Percentiles rank a stretch among this genome's conserved stretches.
Evolutionary conservation across 2,888 invertebrate genomes (phyloP).

Genomic region (Aspidiotus destructor): DNA sequence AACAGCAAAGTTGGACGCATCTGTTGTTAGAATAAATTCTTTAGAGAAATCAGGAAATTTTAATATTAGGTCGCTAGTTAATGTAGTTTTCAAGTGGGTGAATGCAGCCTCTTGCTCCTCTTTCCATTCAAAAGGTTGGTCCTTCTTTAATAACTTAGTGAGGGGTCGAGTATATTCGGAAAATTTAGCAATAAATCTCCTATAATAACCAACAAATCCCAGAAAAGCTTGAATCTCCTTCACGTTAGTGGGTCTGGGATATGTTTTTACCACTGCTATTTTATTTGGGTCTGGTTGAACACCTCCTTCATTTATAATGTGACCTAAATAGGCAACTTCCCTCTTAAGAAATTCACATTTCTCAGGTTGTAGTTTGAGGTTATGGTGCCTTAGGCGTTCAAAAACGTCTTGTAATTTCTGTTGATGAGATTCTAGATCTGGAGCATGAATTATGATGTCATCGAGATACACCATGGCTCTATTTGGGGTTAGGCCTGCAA

Average conservation of each 20-base stretch:
- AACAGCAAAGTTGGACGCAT: conserved; percentile 35
- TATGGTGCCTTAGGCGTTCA: neutral
- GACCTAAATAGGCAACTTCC: neutral
- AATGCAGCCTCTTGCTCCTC: neutral
- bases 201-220: neutral
- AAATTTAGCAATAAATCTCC: too few species aligned
- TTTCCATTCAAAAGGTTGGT: neutral
- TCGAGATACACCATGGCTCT: neutral
- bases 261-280: neutral
- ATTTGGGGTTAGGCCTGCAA: neutral
- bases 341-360: neutral
- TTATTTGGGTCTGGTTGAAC: neutral
- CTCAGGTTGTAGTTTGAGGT: neutral
- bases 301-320: neutral
- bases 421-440: neutral
- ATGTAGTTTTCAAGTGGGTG: neutral
- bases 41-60: neutral
- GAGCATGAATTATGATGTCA: neutral
- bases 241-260: neutral
- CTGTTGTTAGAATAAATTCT: conserved; percentile 1
- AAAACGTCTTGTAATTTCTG: neutral
- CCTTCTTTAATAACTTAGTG: neutral
- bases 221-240: neutral
- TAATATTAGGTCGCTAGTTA: neutral
- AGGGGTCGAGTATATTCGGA: neutral